Percentiles rank a stretch among this genome's conserved stretches.
phyloP scores from a whole-genome alignment of 1,140 invertebrate genomes.

The Drosophila busckii region DNA sequence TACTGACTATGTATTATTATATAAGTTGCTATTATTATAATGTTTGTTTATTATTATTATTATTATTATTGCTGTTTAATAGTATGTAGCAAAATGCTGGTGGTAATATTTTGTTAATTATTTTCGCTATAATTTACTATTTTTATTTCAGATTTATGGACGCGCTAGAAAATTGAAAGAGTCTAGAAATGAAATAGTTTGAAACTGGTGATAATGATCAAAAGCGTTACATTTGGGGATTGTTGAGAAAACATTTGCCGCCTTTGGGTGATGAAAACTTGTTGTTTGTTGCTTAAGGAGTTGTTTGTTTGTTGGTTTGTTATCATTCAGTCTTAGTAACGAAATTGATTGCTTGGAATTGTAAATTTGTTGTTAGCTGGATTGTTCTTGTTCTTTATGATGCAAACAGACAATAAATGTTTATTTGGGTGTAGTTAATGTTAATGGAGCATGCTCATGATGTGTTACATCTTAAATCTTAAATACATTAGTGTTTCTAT shows the following conservation, averaged over 20 bases:
- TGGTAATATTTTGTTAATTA: slow-evolving; percentile 69
- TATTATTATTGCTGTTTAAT: slow-evolving; percentile 53
- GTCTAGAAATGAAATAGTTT: slow-evolving; percentile 5
- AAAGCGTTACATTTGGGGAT: slow-evolving; percentile 39
- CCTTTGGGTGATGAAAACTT: slow-evolving; percentile 40
- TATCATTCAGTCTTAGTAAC: slow-evolving; percentile 62
- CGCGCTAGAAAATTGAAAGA: slow-evolving; percentile 41
- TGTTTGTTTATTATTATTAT: slow-evolving; percentile 16
- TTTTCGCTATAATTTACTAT: slow-evolving; percentile 63
- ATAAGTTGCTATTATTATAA: slow-evolving; percentile 26
- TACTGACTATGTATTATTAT: slow-evolving; percentile 27
- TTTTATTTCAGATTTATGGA: slow-evolving; percentile 48
- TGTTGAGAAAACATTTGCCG: slow-evolving; percentile 28
- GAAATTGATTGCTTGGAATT: slow-evolving; percentile 71
- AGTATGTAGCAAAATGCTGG: slow-evolving; percentile 68
- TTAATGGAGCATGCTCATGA: slow-evolving; percentile 72
- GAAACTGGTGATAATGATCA: slow-evolving; percentile 24
- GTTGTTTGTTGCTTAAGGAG: slow-evolving; percentile 15
- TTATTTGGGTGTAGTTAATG: slow-evolving; percentile 32
- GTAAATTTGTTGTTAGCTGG: slow-evolving; percentile 70
- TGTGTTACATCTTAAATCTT: slow-evolving; percentile 70
- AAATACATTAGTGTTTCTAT: slow-evolving; percentile 37
- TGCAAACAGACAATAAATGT: slow-evolving; percentile 39
- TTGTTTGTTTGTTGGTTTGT: slow-evolving; percentile 18
- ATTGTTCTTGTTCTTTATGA: slow-evolving; percentile 61